Evolutionary conservation across 1,140 invertebrate genomes (phyloP).

Genomic region (Drosophila biarmipes): DNA sequence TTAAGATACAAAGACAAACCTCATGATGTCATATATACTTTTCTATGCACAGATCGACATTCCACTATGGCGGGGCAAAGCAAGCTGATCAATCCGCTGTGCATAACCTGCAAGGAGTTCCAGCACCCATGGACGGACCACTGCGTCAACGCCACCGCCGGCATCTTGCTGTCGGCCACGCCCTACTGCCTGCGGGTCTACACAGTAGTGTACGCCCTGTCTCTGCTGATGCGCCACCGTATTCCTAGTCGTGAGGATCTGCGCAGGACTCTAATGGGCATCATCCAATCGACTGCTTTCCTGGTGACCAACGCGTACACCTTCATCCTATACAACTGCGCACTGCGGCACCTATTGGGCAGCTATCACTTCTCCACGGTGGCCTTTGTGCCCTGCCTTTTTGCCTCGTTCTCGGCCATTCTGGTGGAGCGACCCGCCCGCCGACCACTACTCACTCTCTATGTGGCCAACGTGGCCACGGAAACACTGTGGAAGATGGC

Average conservation of each 20-base stretch:
- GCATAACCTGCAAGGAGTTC: constrained; percentile 88
- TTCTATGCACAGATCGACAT: not conserved
- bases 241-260: constrained; percentile 88
- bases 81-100: constrained; percentile 85
- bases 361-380: constrained; percentile 89
- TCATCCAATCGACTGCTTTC: constrained; percentile 91
- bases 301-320: constrained; percentile 90
- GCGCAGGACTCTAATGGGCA: constrained; percentile 88
- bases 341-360: constrained; percentile 88
- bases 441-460: constrained; percentile 89
- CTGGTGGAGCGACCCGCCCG: constrained; percentile 90
- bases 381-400: constrained; percentile 89
- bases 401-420: constrained; percentile 90
- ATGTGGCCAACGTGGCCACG: constrained; percentile 93
- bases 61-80: constrained; percentile 88
- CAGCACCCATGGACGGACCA: constrained; percentile 92
- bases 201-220: constrained; percentile 91
- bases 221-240: constrained; percentile 89
- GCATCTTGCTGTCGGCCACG: constrained; percentile 88
- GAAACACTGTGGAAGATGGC: constrained; percentile 92
- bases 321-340: constrained; percentile 90
- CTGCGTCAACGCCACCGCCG: constrained; percentile 88
- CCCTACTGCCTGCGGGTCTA: constrained; percentile 91
- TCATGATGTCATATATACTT: too few species aligned
- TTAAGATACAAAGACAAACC: too few species aligned